A percentile compares a stretch with the other conserved stretches of the same genome.
Conservation (phyloP, 2,888 invertebrate genomes). For the Heliconius ismenius region DNA sequence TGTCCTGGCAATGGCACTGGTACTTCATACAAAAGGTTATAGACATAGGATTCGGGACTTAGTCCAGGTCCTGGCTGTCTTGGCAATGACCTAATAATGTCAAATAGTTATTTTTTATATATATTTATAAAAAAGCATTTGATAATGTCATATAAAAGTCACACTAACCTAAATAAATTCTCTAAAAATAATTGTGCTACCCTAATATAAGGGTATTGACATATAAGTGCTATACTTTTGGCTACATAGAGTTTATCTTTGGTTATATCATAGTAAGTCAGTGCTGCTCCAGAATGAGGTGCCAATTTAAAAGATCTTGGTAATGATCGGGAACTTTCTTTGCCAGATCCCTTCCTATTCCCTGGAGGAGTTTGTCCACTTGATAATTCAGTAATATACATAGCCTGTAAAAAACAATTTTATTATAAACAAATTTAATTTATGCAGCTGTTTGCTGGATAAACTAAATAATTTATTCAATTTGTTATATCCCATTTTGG, state of each 20-base stretch:
- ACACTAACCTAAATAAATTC: constrained; percentile 89
- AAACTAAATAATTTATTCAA: not conserved
- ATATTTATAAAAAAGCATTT: not conserved
- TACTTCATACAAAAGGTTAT: constrained; percentile 96
- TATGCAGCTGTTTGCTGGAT: not conserved
- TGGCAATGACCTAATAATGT: constrained; percentile 85
- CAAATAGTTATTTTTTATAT: not conserved
- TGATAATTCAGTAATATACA: constrained; percentile 94
- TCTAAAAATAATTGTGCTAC: constrained; percentile 93
- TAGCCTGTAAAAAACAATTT: constrained; percentile 82
- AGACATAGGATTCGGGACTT: constrained; percentile 96
- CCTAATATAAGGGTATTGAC: constrained; percentile 94
- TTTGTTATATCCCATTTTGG: too few relatives aligned
- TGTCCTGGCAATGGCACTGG: constrained; percentile 94
- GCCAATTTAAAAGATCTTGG: constrained; percentile 94
- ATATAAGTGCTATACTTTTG: constrained; percentile 96
- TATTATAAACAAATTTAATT: too few relatives aligned
- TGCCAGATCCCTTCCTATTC: constrained; percentile 80
- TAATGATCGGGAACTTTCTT: constrained; percentile 91
- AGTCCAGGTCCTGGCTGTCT: constrained; percentile 88
- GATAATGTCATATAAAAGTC: not conserved
- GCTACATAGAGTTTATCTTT: constrained; percentile 97
- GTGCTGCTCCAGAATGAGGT: constrained; percentile 88
- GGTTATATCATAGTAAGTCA: constrained; percentile 94
- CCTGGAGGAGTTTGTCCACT: constrained; percentile 88